Percentiles rank a stretch among this genome's conserved stretches.
These are phyloP conservation scores for Leptinotarsa lineolata DNA, from an alignment of 1,140 invertebrate genomes.

Conservation along the genomic window DNA sequence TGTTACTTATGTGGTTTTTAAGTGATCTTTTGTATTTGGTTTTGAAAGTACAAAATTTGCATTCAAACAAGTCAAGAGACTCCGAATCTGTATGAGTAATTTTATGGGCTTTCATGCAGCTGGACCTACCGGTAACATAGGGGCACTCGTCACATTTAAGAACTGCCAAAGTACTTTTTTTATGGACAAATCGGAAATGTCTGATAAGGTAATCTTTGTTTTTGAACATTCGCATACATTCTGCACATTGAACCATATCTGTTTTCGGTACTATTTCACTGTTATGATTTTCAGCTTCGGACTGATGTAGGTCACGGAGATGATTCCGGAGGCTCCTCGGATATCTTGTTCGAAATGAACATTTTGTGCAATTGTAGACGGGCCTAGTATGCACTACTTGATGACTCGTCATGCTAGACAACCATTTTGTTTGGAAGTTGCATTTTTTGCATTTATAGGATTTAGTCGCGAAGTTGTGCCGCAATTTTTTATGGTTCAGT, in stretches of 20 bases:
- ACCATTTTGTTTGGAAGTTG: neutral
- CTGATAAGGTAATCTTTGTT: too few relatives aligned
- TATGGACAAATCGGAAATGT: too few relatives aligned
- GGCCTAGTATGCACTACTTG: neutral
- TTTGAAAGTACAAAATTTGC: neutral
- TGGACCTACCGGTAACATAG: too few relatives aligned
- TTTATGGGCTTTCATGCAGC: neutral
- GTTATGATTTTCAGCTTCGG: neutral
- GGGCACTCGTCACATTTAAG: too few relatives aligned
- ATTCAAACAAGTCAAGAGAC: neutral
- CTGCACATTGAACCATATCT: too few relatives aligned
- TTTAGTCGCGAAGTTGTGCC: too few relatives aligned
- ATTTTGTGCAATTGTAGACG: neutral
- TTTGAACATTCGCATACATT: too few relatives aligned
- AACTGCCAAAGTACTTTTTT: too few relatives aligned
- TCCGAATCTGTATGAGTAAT: neutral
- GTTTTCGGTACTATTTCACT: too few relatives aligned
- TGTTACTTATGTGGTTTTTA: neutral
- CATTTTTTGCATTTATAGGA: neutral
- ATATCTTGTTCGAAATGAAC: neutral
- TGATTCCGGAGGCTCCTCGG: neutral
- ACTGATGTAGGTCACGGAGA: neutral
- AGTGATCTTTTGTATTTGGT: neutral
- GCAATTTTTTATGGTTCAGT: too few relatives aligned
- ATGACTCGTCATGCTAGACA: neutral